Evolutionary conservation across 2,113 vertebrate genomes (phyloP), one percentile per base, ranked within the genome.

Genomic region (Hipposideros armiger): DNA sequence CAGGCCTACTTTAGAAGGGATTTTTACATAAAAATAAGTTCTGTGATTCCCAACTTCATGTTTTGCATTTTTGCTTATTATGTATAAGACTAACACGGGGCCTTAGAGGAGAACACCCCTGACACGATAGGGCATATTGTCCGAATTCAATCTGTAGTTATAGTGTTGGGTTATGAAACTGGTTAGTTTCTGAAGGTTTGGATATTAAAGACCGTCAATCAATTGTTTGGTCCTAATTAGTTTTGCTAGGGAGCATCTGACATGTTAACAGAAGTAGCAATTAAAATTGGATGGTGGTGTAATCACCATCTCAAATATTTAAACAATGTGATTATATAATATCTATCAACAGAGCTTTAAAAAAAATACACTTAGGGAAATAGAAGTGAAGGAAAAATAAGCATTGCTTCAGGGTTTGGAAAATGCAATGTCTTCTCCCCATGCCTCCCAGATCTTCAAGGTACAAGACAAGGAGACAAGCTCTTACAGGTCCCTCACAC

Each of bases 291-390:
- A 95, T 95, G 70, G 84, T 54, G 58, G 92, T 95, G 50, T 42
- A 93, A 76, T 13, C 87, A 82, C 95, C 77, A 58, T 96, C 95
- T 98, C 92, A 96, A 96, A 87, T 84, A 97, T 74, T 95, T 98
- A 91, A 42, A 86, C 97, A 97, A 83, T 40, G 42, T 84, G 70
- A 17, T 78, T 96, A 62, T 97, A 97, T 97, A 94, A 96, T 90
- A 96, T 77, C 87, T 96, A 97, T 96, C 96, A 97, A 96, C 95
- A 94, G 81, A 81, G 54, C 42, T 40, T 40, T 64, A 19, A 15
- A 74, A 45, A 77, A 64, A n/a, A 87, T 47, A 64, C 50, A 64
- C 52, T 22, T 26, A 74, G 62, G 69, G 72, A 95, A 90, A 40
- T 83, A 90, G 86, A 96, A 19, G 50, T 24, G 70, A 88, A 67